Percentiles rank a stretch among this genome's conserved stretches.
phyloP scores from a whole-genome alignment of 2,113 vertebrate species.

The Pandion haliaetus region DNA sequence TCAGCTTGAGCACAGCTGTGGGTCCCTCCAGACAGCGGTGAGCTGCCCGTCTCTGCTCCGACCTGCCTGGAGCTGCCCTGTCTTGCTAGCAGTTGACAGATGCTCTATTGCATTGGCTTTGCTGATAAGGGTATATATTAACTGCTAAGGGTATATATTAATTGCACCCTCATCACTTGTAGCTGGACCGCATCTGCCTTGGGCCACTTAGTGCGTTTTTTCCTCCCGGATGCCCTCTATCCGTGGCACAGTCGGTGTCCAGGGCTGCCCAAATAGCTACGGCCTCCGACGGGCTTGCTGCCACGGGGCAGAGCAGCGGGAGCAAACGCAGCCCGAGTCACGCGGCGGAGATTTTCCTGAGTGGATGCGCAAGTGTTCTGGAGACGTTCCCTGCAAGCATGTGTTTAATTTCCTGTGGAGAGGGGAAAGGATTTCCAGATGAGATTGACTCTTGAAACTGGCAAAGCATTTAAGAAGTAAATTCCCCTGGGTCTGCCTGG shows the following conservation, averaged over 20 bases:
- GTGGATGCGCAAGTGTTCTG: accelerated
- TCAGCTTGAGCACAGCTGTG: background rate
- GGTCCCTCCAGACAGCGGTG: background rate
- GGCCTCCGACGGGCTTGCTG: background rate
- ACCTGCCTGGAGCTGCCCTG: background rate
- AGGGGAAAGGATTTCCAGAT: background rate
- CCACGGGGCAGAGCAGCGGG: background rate
- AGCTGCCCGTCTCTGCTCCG: background rate
- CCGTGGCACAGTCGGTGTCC: accelerated
- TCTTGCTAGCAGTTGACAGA: background rate
- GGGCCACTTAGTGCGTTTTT: background rate
- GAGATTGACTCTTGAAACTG: background rate
- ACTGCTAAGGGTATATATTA: background rate
- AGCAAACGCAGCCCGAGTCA: accelerated
- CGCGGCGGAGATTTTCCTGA: accelerated
- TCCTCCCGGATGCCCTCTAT: background rate
- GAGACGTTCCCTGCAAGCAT: background rate
- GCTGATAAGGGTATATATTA: no score
- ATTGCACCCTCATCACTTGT: background rate
- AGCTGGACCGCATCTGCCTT: background rate
- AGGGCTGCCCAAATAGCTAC: background rate
- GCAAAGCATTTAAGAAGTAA: background rate
- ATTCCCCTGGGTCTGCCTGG: background rate
- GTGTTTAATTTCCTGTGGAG: background rate
- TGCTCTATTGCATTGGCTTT: background rate